These are phyloP conservation scores for Portevinia maculata DNA, from an alignment of 2,888 invertebrate species.

Conservation along the genomic window DNA sequence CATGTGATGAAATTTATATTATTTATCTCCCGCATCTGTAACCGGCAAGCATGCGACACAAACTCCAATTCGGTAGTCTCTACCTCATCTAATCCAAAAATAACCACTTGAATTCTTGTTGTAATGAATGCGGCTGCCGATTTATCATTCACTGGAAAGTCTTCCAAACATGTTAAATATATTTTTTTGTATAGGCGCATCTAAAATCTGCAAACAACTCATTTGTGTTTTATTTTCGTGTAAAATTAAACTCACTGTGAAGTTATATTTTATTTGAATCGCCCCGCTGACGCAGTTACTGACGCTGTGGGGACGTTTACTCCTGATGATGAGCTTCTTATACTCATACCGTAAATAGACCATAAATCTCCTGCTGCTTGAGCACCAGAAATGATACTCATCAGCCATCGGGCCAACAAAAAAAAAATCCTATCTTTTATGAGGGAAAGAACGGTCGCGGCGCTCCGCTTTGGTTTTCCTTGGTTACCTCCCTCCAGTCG, in stretches of 20 bases:
- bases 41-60: conserved; percentile 18
- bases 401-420: conserved; percentile 22
- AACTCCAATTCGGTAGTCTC: conserved; percentile 9
- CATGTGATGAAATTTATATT: too few species aligned
- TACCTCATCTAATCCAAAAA: conserved; percentile 45
- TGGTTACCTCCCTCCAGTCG: neutral
- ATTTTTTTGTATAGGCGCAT: conserved; percentile 19
- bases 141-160: conserved; percentile 8
- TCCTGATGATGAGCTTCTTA: conserved; percentile 16
- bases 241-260: conserved; percentile 15
- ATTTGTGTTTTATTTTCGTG: conserved; percentile 1
- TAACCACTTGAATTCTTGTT: conserved; percentile 10
- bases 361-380: conserved; percentile 51
- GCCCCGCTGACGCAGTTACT: conserved; percentile 36
- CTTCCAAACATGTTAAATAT: too few species aligned
- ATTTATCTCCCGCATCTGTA: conserved; percentile 41
- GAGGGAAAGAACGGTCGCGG: conserved; percentile 6
- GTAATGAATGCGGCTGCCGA: conserved; percentile 33
- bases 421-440: conserved; percentile 12
- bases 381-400: conserved; percentile 36
- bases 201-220: conserved; percentile 1
- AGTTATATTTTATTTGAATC: conserved; percentile 18
- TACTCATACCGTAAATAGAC: conserved; percentile 25
- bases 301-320: conserved; percentile 22
- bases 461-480: neutral